Evolutionary conservation across 2,797 vertebrate genomes (phyloP).

Genomic region (Tamandua tetradactyla): DNA sequence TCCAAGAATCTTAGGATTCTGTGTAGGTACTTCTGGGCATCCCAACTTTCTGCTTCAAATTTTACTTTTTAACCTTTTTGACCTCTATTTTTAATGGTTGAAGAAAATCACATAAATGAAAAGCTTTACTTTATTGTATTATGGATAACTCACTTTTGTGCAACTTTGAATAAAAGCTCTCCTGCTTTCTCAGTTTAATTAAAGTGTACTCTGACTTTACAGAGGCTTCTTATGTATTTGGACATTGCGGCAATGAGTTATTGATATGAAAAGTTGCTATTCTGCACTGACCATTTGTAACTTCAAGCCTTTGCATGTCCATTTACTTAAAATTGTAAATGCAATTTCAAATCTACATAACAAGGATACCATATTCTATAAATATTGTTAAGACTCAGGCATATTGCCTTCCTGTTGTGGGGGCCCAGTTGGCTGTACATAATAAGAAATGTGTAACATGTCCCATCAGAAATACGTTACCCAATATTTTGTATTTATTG

Average conservation of each 20-base stretch:
- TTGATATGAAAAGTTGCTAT: background rate
- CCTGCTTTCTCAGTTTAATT: constrained; percentile 38
- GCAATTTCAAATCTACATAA: constrained; percentile 38
- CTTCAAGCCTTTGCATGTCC: background rate
- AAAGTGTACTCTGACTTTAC: constrained; percentile 19
- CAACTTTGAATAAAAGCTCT: constrained; percentile 28
- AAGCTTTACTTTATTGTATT: constrained; percentile 32
- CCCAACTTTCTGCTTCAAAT: background rate
- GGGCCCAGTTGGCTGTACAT: background rate
- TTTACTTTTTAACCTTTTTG: constrained; percentile 11
- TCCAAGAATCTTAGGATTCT: background rate
- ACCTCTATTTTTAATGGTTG: background rate
- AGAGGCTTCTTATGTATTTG: background rate
- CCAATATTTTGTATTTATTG: background rate
- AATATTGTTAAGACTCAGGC: background rate
- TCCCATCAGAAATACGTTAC: background rate
- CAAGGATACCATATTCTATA: background rate
- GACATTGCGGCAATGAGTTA: background rate
- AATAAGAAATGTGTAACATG: background rate
- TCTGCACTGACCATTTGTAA: constrained; percentile 27
- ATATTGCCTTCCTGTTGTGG: background rate
- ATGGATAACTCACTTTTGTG: background rate
- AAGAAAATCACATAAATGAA: background rate
- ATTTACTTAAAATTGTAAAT: constrained; percentile 35
- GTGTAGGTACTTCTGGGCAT: background rate